Base-by-base conservation (phyloP, 1,140 invertebrate genomes). In the Cataglyphis hispanica region DNA sequence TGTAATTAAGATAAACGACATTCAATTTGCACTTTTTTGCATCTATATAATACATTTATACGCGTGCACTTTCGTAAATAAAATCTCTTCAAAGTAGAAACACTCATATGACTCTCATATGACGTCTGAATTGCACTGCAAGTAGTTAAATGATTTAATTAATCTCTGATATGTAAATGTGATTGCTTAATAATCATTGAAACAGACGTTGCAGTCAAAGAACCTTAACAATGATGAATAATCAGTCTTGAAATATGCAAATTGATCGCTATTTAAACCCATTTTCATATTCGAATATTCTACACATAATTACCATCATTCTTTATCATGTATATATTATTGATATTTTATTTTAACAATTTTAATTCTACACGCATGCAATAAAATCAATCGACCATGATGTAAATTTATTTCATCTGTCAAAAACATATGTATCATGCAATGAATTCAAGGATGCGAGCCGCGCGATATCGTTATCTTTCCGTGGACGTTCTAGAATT, bases 101-200 rank as follows among this genome's bases (percentile, higher is more conserved):
- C 50, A n/a, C n/a, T n/a, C n/a, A 67, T 72, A 67, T 72, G 77
- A 80, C 46, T 80, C 46, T 80, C 46, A 50, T 1, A 58, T 37
- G 37, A 58, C 31, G 69, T 19, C 53, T 81, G 50, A 72, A 25
- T 72, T 81, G 37, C n/a, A 31, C 53, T 7, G 64, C 46, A 37
- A 22, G 69, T 34, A 72, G 66, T 72, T 58, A 72, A 81, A 72
- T 72, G 53, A 81, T 72, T 81, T 81, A 81, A 81, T 81, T 60
- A 66, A 70, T 81, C 66, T 72, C 8, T 27, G 61, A 50, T 81
- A 81, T 72, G 78, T 34, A 70, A 69, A 70, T 69, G 66, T 34
- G 37, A 72, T 8, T 72, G 53, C 34, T 50, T 64, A 31, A 37
- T 60, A 72, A 81, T 72, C 53, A 34, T 58, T 19, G 50, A 72